Evolutionary conservation across 2,797 vertebrate species (phyloP).

Genomic region (Myotis myotis): DNA sequence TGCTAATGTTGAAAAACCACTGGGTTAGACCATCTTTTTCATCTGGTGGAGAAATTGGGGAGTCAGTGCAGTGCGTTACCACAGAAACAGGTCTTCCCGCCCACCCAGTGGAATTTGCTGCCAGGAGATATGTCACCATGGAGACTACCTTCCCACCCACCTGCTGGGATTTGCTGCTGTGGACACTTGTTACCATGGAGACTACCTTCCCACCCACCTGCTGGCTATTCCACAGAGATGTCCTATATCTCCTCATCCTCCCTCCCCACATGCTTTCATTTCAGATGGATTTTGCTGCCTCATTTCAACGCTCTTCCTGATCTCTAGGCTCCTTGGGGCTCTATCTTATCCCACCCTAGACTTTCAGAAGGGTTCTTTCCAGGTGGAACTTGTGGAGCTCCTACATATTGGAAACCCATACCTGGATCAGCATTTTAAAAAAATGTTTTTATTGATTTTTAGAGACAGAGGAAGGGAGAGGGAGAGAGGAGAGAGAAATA

Average conservation of each 20-base stretch:
- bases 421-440: not conserved
- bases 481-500: too few species aligned
- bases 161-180: conserved; percentile 76
- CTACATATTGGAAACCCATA: conserved; percentile 20
- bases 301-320: conserved; percentile 51
- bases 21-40: conserved; percentile 63
- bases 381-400: conserved; percentile 9
- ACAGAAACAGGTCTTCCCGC: conserved; percentile 73
- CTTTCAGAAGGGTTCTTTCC: conserved; percentile 47
- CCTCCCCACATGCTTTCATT: conserved; percentile 51
- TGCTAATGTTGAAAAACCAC: conserved; percentile 56
- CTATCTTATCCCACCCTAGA: conserved; percentile 3
- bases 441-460: too few species aligned
- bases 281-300: conserved; percentile 54
- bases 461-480: too few species aligned
- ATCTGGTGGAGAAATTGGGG: conserved; percentile 58
- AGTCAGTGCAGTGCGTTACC: conserved; percentile 64
- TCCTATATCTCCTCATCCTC: conserved; percentile 44
- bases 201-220: conserved; percentile 74
- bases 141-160: conserved; percentile 78
- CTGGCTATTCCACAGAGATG: conserved; percentile 74
- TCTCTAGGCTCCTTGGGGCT: conserved; percentile 41
- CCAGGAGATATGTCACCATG: conserved; percentile 75
- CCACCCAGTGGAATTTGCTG: conserved; percentile 73
- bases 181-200: conserved; percentile 72